Evolutionary conservation across 1,140 invertebrate genomes (phyloP).

Genomic region (Rhynchophorus ferrugineus): DNA sequence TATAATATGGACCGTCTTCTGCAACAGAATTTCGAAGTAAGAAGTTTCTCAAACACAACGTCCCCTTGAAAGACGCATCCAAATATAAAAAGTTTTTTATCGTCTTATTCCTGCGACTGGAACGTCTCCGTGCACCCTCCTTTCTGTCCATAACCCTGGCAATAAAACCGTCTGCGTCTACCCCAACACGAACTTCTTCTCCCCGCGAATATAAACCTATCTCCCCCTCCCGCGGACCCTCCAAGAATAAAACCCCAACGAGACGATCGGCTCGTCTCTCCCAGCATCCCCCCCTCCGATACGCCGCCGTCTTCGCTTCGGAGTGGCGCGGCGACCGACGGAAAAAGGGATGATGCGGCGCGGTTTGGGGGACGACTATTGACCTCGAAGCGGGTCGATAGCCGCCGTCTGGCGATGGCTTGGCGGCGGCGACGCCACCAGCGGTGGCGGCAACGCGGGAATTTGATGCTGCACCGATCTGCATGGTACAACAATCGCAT

Average conservation of each 20-base stretch:
- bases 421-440: background rate
- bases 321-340: conserved; percentile 2
- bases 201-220: no score
- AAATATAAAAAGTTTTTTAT: background rate
- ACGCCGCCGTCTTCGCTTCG: conserved; percentile 7
- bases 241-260: background rate
- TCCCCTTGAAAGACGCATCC: no score
- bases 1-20: no score
- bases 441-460: background rate
- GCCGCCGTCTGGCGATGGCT: conserved; percentile 12
- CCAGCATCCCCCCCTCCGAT: background rate
- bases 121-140: background rate
- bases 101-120: background rate
- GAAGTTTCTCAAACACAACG: no score
- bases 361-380: conserved; percentile 14
- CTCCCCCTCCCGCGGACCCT: no score
- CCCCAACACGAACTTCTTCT: background rate
- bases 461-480: background rate
- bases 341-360: background rate
- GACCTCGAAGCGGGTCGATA: conserved; percentile 19
- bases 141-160: background rate
- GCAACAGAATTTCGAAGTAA: no score
- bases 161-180: background rate
- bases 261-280: conserved; percentile 2
- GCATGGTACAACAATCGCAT: background rate